Conservation (phyloP, 1,140 invertebrate genomes). For the Leptinotarsa lineolata region DNA sequence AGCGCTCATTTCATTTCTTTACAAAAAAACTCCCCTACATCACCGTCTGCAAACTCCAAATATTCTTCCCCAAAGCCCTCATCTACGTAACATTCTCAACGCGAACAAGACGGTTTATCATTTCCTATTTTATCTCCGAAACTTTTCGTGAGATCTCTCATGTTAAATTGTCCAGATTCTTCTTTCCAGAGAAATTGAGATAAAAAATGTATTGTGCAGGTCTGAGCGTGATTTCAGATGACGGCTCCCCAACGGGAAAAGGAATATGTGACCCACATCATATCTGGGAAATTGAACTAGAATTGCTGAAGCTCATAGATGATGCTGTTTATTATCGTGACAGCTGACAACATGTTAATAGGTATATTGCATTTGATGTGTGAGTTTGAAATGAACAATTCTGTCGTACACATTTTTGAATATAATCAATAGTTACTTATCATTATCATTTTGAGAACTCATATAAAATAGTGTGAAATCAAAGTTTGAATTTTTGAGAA, state of each 20-base stretch:
- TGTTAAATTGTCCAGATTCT: slow-evolving; percentile 6
- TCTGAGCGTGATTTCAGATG: background rate
- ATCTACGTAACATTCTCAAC: background rate
- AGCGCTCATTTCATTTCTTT: too few species aligned
- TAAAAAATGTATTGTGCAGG: background rate
- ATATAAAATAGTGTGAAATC: too few species aligned
- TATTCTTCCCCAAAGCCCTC: background rate
- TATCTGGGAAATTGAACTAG: background rate
- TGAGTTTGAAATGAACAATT: too few species aligned
- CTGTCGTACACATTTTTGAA: too few species aligned
- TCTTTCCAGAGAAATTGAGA: background rate
- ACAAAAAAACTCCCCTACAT: background rate
- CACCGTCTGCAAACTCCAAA: background rate
- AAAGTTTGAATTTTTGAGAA: too few species aligned
- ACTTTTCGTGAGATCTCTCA: background rate
- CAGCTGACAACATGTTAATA: too few species aligned
- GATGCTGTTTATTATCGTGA: too few species aligned
- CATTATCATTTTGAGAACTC: too few species aligned
- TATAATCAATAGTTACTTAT: too few species aligned
- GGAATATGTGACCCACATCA: background rate
- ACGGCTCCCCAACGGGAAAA: background rate
- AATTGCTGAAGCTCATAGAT: background rate
- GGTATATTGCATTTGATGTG: too few species aligned
- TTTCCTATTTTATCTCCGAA: background rate
- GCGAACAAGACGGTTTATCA: background rate